A percentile compares a stretch with the other conserved stretches of the same genome.
phyloP scores from a whole-genome alignment of 35 echinoderm and acorn worm species.

The Heliocidaris erythrogramma region DNA sequence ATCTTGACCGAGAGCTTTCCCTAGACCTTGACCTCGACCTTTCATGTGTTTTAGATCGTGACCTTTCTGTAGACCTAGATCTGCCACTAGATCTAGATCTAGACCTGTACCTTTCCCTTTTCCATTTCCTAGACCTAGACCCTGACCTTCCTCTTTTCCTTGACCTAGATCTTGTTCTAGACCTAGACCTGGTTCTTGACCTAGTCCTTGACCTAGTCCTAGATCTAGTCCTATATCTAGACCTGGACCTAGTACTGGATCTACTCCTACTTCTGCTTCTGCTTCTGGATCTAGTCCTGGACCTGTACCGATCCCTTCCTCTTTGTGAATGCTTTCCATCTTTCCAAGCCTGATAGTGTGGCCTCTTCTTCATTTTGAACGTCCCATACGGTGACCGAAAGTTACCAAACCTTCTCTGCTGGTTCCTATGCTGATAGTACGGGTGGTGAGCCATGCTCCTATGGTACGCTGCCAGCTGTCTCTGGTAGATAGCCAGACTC shows the following conservation, averaged over 20 bases:
- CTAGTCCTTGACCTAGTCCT: background rate
- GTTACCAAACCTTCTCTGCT: background rate
- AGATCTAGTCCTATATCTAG: background rate
- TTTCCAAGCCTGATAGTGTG: background rate
- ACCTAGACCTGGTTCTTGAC: background rate
- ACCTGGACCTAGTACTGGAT: background rate
- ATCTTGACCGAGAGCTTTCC: background rate
- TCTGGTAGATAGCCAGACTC: conserved; percentile 38
- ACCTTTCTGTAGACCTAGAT: background rate
- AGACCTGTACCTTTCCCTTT: background rate
- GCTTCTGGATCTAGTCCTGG: background rate
- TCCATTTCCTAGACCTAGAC: background rate
- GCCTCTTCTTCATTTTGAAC: conserved; percentile 6
- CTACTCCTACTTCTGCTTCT: background rate
- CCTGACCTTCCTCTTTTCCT: background rate
- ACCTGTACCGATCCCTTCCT: background rate
- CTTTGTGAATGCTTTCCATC: background rate
- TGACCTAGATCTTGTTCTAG: background rate
- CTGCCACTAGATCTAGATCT: background rate
- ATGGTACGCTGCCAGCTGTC: conserved; percentile 35
- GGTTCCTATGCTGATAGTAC: conserved; percentile 10
- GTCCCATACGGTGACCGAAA: conserved; percentile 36
- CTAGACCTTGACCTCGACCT: background rate
- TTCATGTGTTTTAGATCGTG: background rate
- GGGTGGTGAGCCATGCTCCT: background rate